Evolutionary conservation across 2,888 invertebrate genomes (phyloP).

Genomic region (Drosophila borealis): DNA sequence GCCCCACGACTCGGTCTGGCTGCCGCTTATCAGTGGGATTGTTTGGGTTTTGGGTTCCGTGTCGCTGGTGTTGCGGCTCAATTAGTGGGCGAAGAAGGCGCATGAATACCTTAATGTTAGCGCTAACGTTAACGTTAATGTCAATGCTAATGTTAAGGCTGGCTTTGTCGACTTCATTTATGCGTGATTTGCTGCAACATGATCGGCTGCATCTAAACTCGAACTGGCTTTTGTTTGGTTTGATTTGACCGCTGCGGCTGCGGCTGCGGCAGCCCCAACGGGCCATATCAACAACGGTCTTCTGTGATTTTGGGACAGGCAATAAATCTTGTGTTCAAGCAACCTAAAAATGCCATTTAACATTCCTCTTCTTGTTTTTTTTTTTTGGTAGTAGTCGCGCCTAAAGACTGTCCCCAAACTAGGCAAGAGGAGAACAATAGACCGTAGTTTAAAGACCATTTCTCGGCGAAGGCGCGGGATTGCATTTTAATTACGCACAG

Average conservation of each 20-base stretch:
- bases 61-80: constrained; percentile 70
- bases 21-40: constrained; percentile 46
- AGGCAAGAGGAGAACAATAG: constrained; percentile 62
- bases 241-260: constrained; percentile 44
- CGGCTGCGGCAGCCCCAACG: constrained; percentile 35
- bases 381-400: constrained; percentile 48
- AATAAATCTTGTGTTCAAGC: constrained; percentile 77
- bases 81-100: constrained; percentile 81
- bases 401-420: constrained; percentile 33
- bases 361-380: constrained; percentile 54
- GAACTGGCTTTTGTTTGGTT: constrained; percentile 40
- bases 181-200: constrained; percentile 71
- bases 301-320: constrained; percentile 77
- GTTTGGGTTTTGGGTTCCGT: constrained; percentile 21
- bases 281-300: constrained; percentile 53
- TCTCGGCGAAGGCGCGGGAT: constrained; percentile 27
- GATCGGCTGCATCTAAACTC: constrained; percentile 43
- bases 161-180: constrained; percentile 53
- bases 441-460: constrained; percentile 67
- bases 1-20: not conserved
- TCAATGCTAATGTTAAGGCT: constrained; percentile 29
- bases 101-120: constrained; percentile 74
- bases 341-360: constrained; percentile 69
- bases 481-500: constrained; percentile 74
- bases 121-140: constrained; percentile 42